A percentile compares a stretch with the other conserved stretches of the same genome.
phyloP scores from a whole-genome alignment of 2,113 vertebrate species.

The Nesogale talazaci region DNA sequence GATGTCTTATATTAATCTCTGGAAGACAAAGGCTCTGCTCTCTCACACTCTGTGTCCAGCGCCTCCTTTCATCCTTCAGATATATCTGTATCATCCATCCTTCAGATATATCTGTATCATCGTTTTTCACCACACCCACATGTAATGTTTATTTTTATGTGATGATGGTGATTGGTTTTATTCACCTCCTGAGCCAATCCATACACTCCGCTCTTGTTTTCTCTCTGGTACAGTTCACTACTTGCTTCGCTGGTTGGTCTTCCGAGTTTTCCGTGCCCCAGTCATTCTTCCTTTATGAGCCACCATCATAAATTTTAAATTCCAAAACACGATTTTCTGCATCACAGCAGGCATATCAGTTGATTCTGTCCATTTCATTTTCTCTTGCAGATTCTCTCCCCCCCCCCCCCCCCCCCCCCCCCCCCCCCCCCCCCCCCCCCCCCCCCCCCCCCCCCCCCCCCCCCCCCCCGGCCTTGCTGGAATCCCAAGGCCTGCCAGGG shows the following conservation, averaged over 20 bases:
- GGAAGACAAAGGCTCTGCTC: neutral
- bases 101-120: neutral
- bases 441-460: too few relatives aligned
- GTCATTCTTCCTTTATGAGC: slow-evolving; percentile 22
- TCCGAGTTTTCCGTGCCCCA: neutral
- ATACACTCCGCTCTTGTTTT: neutral
- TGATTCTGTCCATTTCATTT: neutral
- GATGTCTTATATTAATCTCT: neutral
- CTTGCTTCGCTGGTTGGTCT: neutral
- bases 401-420: too few relatives aligned
- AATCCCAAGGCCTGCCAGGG: too few relatives aligned
- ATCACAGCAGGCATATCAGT: neutral
- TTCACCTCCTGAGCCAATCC: neutral
- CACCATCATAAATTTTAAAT: slow-evolving; percentile 3
- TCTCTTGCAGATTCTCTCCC: neutral
- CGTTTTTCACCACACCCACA: neutral
- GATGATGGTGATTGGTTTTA: neutral
- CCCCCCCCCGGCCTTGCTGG: too few relatives aligned
- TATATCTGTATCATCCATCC: neutral
- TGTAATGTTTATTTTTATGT: neutral
- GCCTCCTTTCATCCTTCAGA: neutral
- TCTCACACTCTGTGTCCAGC: neutral
- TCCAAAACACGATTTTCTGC: neutral
- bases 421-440: too few relatives aligned
- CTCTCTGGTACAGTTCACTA: neutral